phyloP scores from a whole-genome alignment of 2,888 invertebrate species.

The Branchipolynoe longqiensis region DNA sequence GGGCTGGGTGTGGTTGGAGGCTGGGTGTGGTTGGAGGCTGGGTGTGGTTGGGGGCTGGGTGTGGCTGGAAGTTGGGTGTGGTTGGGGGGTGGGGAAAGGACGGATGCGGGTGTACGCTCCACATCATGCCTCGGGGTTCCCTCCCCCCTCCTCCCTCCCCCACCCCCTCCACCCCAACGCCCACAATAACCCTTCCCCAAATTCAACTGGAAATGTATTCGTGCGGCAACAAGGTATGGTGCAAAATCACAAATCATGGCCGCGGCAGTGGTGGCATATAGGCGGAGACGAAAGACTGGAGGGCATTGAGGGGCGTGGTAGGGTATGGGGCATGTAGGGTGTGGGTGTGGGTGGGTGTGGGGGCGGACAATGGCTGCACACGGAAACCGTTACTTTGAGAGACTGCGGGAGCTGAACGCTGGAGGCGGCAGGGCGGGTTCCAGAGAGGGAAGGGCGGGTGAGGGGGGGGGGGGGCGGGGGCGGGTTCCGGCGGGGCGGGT shows the following conservation, averaged over 20 bases:
- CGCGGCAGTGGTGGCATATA: constrained; percentile 7
- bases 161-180: too few species aligned
- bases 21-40: too few species aligned
- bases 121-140: constrained; percentile 7
- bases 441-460: too few species aligned
- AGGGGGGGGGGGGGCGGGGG: not conserved
- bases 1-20: too few species aligned
- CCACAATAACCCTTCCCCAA: too few species aligned
- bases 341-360: too few species aligned
- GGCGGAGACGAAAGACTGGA: not conserved
- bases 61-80: too few species aligned
- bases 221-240: constrained; percentile 27
- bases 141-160: too few species aligned
- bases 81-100: not conserved
- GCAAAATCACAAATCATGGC: constrained; percentile 54
- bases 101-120: too few species aligned
- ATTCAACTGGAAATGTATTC: constrained; percentile 27
- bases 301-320: constrained; percentile 6
- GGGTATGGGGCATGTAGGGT: too few species aligned
- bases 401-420: constrained; percentile 7
- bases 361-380: constrained; percentile 14
- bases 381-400: constrained; percentile 52
- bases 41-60: too few species aligned
- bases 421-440: constrained; percentile 6
- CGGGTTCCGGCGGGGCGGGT: not conserved